Evolutionary conservation across 2,797 vertebrate species (phyloP).

Genomic region (Hozukius guyotensis): DNA sequence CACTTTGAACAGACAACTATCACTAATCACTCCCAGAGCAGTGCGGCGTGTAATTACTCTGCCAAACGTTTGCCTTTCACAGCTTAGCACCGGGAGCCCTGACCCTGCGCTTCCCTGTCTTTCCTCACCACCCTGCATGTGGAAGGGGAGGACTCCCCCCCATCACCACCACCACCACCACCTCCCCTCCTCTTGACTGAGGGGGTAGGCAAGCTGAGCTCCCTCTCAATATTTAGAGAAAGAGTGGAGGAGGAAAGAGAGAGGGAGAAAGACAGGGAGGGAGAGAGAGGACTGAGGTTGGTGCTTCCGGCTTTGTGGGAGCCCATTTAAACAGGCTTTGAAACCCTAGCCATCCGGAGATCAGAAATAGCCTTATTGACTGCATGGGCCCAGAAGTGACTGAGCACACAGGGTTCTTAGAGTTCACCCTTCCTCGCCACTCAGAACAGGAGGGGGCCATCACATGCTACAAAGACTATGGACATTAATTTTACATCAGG

Average conservation of each 20-base stretch:
- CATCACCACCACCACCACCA: not conserved
- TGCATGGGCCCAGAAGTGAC: conserved; percentile 78
- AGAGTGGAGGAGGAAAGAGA: conserved; percentile 59
- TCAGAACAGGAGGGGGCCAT: conserved; percentile 44
- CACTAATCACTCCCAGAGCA: conserved; percentile 87
- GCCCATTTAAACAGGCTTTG: conserved; percentile 84
- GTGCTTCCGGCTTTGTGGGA: conserved; percentile 82
- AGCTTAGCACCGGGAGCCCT: conserved; percentile 84
- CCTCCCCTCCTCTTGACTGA: conserved; percentile 40
- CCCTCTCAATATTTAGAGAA: conserved; percentile 79
- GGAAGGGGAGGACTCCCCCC: conserved; percentile 56
- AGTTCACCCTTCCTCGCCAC: conserved; percentile 63
- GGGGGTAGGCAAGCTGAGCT: conserved; percentile 74
- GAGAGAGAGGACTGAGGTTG: conserved; percentile 73
- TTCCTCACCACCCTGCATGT: conserved; percentile 78
- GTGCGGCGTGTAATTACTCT: conserved; percentile 85
- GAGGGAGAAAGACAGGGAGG: conserved; percentile 47
- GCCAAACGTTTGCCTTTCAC: conserved; percentile 86
- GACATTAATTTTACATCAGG: conserved; percentile 73
- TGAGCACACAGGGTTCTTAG: conserved; percentile 74
- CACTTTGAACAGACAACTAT: conserved; percentile 85
- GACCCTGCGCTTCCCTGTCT: conserved; percentile 83
- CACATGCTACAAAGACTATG: conserved; percentile 49
- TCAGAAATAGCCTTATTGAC: conserved; percentile 85
- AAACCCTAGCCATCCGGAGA: conserved; percentile 86